These are phyloP conservation scores for Dryocosmus kuriphilus DNA, from an alignment of 2,888 invertebrate genomes.

Conservation along the genomic window DNA sequence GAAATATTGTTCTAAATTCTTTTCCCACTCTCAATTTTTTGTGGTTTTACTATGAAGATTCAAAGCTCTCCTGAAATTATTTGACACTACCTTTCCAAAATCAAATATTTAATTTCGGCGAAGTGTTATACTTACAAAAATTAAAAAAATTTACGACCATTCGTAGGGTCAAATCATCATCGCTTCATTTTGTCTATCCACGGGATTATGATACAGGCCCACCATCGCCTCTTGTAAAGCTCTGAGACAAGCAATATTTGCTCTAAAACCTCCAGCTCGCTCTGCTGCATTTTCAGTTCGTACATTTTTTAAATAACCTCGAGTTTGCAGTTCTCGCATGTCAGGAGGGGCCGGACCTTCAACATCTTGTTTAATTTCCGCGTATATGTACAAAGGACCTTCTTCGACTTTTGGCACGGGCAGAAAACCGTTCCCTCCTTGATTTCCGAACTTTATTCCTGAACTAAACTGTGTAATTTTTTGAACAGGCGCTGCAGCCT, in stretches of 20 bases:
- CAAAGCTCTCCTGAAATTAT: background rate
- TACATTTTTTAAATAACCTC: constrained; percentile 88
- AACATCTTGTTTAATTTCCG: constrained; percentile 75
- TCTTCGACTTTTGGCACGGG: constrained; percentile 87
- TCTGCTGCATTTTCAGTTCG: constrained; percentile 86
- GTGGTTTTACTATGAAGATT: background rate
- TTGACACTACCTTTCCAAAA: background rate
- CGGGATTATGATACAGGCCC: constrained; percentile 82
- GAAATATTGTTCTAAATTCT: background rate
- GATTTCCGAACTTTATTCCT: constrained; percentile 89
- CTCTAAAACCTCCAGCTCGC: constrained; percentile 92
- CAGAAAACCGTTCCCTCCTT: constrained; percentile 82
- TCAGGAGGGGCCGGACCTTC: constrained; percentile 88
- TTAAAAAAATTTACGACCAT: constrained; percentile 42
- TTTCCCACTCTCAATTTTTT: background rate
- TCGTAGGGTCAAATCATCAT: constrained; percentile 59
- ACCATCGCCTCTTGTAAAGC: constrained; percentile 93
- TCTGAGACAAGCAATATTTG: constrained; percentile 89
- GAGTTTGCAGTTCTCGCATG: constrained; percentile 81
- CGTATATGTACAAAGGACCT: constrained; percentile 87
- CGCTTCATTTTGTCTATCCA: constrained; percentile 64
- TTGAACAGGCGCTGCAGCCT: constrained; percentile 77
- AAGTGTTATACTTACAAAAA: background rate
- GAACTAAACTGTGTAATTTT: constrained; percentile 89
- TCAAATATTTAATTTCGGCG: too few relatives aligned